Base-by-base conservation (phyloP, 1,140 invertebrate species). In the Orius insidiosus region DNA sequence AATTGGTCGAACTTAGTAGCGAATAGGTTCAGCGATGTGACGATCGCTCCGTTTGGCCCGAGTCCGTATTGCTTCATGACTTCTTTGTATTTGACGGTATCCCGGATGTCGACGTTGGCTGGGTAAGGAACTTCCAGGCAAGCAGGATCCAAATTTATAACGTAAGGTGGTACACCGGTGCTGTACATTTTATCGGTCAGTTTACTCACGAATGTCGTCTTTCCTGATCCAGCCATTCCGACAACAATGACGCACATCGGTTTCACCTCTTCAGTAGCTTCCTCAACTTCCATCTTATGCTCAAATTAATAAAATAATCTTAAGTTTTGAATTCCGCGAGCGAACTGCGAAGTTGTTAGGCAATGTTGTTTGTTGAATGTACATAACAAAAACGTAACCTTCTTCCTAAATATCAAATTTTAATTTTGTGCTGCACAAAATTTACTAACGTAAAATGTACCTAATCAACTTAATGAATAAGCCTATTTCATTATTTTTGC, bases 61-160 rank as follows among this genome's bases (percentile, higher is more conserved):
- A 98, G 65, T 10, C 75, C 70, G 61, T 97, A 98, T 59, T 97
- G 85, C 63, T 96, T 93, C 94, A 98, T 98, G 0, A 98, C 88
- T 69, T 96, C 83, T 68, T 98, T 98, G 60, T 98, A 98, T 59
- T 98, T 88, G 0, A 99, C 85, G 34, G 94, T 96, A 58, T 98
- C 94, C 60, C 93, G 71, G 57, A 99, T 92, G 68, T 99, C 86
- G 58, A 98, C 90, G 63, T 98, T 96, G 30, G 83, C 79, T 42
- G 85, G 85, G 68, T 87, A 98, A 11, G 90, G 86, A 10, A 94
- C 78, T 62, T 94, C 80, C 49, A 70, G 67, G 58, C 93, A 96
- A 3, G 95, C 96, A n/a, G 96, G 96, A 71, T 98, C 96, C 51
- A 99, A 71, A 67, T 99, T 99, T 1, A 99, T 74, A 1, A 90